A percentile compares a stretch with the other conserved stretches of the same genome.
phyloP scores from a whole-genome alignment of 2,113 vertebrate species.

The Onychostoma macrolepis region DNA sequence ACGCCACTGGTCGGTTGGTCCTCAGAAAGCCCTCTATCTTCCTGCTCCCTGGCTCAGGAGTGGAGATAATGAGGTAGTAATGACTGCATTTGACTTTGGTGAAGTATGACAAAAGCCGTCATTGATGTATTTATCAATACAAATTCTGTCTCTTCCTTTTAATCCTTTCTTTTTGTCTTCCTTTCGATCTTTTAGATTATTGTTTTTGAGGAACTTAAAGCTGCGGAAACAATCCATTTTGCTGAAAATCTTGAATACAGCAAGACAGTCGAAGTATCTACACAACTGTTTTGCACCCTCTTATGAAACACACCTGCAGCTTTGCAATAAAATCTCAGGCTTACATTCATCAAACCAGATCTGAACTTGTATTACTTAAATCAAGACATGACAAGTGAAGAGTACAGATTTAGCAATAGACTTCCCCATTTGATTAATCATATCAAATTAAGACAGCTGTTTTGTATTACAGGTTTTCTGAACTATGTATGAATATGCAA shows the following conservation, averaged over 20 bases:
- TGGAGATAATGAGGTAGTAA: constrained; percentile 86
- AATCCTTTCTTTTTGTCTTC: background rate
- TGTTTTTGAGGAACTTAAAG: constrained; percentile 85
- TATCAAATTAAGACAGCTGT: background rate
- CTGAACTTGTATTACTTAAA: background rate
- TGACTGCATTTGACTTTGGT: background rate
- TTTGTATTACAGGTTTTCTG: background rate
- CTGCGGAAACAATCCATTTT: constrained; percentile 76
- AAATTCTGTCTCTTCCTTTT: background rate
- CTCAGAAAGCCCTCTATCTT: constrained; percentile 88
- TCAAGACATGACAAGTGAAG: background rate
- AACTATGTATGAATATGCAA: background rate
- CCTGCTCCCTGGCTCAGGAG: constrained; percentile 85
- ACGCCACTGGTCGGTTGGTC: constrained; percentile 89
- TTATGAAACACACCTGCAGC: constrained; percentile 55
- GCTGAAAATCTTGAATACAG: constrained; percentile 80
- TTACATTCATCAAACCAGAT: background rate
- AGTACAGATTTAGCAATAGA: background rate
- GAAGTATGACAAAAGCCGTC: background rate
- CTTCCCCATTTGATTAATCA: background rate
- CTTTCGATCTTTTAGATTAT: constrained; percentile 75
- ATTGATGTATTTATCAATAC: background rate
- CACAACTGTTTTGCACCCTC: constrained; percentile 70
- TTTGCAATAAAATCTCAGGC: background rate
- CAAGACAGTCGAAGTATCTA: constrained; percentile 73